Percentiles rank a stretch among this genome's conserved stretches.
Conservation (phyloP, 2,888 invertebrate genomes). For the Aethes cnicana region DNA sequence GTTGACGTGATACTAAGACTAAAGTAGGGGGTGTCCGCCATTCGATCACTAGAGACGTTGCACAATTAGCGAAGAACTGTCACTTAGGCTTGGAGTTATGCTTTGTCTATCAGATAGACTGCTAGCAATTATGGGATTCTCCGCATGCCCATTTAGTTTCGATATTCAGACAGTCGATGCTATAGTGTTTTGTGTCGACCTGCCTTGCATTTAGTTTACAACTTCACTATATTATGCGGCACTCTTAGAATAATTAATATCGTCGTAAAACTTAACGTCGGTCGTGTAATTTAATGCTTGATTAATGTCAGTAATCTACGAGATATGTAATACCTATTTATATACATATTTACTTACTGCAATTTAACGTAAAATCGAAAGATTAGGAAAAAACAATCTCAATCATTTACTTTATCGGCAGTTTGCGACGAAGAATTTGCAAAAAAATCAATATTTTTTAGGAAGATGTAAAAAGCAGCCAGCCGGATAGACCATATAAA, state of each 20-base stretch:
- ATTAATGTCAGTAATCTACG: not conserved
- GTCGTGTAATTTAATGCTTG: not conserved
- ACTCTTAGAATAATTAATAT: conserved; percentile 1
- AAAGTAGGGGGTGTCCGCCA: conserved; percentile 35
- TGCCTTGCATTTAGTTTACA: conserved; percentile 15
- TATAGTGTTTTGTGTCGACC: conserved; percentile 18
- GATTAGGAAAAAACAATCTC: too few species aligned
- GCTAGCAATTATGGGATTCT: conserved; percentile 36
- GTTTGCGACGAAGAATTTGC: too few species aligned
- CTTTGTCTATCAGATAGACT: conserved; percentile 34
- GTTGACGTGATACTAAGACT: conserved; percentile 32
- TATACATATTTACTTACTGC: not conserved
- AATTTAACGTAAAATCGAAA: too few species aligned
- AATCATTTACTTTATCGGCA: too few species aligned
- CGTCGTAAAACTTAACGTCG: not conserved
- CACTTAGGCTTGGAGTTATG: conserved; percentile 47
- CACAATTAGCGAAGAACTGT: conserved; percentile 55
- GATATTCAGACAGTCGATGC: conserved; percentile 18
- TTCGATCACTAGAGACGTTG: conserved; percentile 52
- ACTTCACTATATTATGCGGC: conserved; percentile 21
- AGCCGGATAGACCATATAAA: too few species aligned
- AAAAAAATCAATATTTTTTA: too few species aligned
- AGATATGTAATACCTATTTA: too few species aligned
- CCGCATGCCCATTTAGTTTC: conserved; percentile 34
- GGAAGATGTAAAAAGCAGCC: too few species aligned